Conservation (phyloP, 1,140 invertebrate genomes). For the Cydia pomonella region DNA sequence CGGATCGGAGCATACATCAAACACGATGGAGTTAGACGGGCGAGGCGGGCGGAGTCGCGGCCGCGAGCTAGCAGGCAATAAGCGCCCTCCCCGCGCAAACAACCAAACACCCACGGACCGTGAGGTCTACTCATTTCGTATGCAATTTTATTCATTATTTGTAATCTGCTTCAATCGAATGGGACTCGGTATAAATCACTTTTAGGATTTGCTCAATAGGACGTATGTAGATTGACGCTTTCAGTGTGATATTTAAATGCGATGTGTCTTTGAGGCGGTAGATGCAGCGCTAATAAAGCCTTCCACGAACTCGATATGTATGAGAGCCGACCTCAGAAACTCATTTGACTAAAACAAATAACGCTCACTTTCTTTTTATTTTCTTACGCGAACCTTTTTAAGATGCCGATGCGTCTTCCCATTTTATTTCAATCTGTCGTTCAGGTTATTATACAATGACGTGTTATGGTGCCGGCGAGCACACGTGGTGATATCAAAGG, state of each 20-base stretch:
- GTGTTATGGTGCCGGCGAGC: slow-evolving; percentile 1
- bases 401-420: slow-evolving; percentile 56
- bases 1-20: slow-evolving; percentile 19
- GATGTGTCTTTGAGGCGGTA: slow-evolving; percentile 61
- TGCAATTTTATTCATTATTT: slow-evolving; percentile 81
- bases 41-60: slow-evolving; percentile 17
- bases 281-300: slow-evolving; percentile 68
- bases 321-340: slow-evolving; percentile 60
- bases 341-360: slow-evolving; percentile 76
- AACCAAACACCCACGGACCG: slow-evolving; percentile 60
- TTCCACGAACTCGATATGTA: slow-evolving; percentile 54
- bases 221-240: slow-evolving; percentile 78
- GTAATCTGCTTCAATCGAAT: slow-evolving; percentile 79
- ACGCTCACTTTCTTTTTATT: slow-evolving; percentile 60
- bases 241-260: slow-evolving; percentile 74
- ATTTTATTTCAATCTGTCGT: slow-evolving; percentile 64
- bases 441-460: slow-evolving; percentile 39
- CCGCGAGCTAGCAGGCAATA: slow-evolving; percentile 51
- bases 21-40: background rate
- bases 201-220: slow-evolving; percentile 70
- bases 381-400: slow-evolving; percentile 61
- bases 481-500: slow-evolving; percentile 31
- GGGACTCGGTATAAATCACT: slow-evolving; percentile 75
- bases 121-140: slow-evolving; percentile 72
- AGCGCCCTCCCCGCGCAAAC: slow-evolving; percentile 61